Evolutionary conservation across 2,888 invertebrate genomes (phyloP).

Genomic region (Heliconius ethilla): DNA sequence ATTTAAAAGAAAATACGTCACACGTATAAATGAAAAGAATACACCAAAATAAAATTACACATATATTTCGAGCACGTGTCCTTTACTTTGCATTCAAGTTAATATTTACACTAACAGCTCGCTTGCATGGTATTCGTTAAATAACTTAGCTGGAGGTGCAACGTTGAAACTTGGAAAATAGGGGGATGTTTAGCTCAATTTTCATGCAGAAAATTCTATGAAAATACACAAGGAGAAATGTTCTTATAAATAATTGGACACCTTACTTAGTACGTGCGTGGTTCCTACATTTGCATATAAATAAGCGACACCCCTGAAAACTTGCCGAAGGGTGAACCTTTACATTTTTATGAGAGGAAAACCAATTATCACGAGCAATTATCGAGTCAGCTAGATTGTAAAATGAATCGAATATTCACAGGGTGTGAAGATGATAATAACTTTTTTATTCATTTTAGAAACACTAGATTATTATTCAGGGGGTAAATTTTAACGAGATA

Average conservation of each 20-base stretch:
- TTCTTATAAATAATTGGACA: slow-evolving; percentile 79
- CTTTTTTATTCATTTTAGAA: slow-evolving; percentile 14
- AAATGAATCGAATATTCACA: slow-evolving; percentile 55
- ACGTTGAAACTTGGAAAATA: slow-evolving; percentile 62
- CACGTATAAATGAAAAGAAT: slow-evolving; percentile 36
- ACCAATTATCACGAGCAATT: slow-evolving; percentile 78
- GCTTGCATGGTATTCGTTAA: slow-evolving; percentile 52
- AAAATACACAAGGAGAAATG: slow-evolving; percentile 75
- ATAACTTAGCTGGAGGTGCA: slow-evolving; percentile 52
- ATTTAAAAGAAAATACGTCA: slow-evolving; percentile 8
- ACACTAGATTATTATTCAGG: slow-evolving; percentile 9
- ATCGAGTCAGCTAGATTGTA: slow-evolving; percentile 71
- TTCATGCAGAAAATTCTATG: slow-evolving; percentile 68
- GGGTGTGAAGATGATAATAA: slow-evolving; percentile 23
- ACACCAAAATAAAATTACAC: slow-evolving; percentile 40
- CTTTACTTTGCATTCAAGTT: slow-evolving; percentile 47
- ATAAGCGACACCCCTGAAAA: slow-evolving; percentile 71
- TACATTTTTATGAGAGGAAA: slow-evolving; percentile 75
- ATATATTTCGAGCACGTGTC: slow-evolving; percentile 43
- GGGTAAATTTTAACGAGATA: slow-evolving; percentile 16
- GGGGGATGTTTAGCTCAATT: slow-evolving; percentile 64
- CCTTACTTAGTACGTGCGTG: slow-evolving; percentile 69
- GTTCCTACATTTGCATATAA: slow-evolving; percentile 79
- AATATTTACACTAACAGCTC: slow-evolving; percentile 61
- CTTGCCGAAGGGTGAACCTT: slow-evolving; percentile 62